Evolutionary conservation across 2,797 vertebrate species (phyloP).

Genomic region (Pipistrellus nathusii): DNA sequence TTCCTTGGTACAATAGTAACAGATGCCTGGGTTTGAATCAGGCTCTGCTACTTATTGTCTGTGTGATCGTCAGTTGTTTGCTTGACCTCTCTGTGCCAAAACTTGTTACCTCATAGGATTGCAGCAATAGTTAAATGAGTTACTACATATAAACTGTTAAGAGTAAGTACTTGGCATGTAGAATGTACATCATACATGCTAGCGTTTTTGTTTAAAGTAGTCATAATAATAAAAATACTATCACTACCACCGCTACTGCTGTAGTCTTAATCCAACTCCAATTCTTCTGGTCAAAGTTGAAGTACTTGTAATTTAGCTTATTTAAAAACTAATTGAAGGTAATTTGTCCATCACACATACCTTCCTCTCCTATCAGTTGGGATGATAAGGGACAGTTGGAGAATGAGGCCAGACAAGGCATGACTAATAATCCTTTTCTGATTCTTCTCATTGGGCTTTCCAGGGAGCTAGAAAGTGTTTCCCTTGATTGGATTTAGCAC

Average conservation of each 20-base stretch:
- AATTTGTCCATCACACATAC: neutral
- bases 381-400: neutral
- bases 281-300: neutral
- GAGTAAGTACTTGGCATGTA: neutral
- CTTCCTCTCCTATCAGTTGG: neutral
- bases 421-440: no score
- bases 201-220: conserved; percentile 1
- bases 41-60: neutral
- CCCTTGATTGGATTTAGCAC: neutral
- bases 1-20: neutral
- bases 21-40: neutral
- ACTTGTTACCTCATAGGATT: neutral
- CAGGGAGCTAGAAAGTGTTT: neutral
- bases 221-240: neutral
- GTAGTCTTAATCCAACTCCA: neutral
- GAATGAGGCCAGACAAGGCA: neutral
- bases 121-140: neutral
- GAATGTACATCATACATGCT: neutral
- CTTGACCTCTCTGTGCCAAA: neutral
- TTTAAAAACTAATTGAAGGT: neutral
- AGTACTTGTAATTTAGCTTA: neutral
- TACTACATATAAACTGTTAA: neutral
- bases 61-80: neutral
- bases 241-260: neutral
- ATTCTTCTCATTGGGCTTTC: neutral